Conservation (phyloP, 2,888 invertebrate genomes). For the Phymatocera aterrima region DNA sequence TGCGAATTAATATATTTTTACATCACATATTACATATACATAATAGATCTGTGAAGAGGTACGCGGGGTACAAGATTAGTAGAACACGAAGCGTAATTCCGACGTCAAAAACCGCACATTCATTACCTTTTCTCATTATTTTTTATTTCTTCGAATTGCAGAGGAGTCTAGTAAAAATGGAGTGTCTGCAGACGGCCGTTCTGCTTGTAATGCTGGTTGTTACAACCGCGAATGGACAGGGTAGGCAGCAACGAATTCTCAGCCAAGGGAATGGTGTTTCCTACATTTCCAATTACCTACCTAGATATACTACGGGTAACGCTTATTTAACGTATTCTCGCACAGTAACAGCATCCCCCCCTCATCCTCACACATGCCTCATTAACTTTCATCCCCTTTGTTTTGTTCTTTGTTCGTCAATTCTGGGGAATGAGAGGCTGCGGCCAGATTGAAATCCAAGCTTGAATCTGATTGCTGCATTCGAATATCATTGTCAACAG, state of each 20-base stretch:
- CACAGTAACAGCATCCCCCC: not conserved
- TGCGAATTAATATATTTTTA: not conserved
- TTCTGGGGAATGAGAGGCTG: not conserved
- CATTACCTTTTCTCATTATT: not conserved
- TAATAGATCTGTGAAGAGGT: not conserved
- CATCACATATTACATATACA: not conserved
- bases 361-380: not conserved
- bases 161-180: constrained; percentile 53
- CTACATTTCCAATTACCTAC: constrained; percentile 41
- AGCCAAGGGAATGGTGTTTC: constrained; percentile 47
- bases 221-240: constrained; percentile 48
- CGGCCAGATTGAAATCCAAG: not conserved
- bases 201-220: constrained; percentile 56
- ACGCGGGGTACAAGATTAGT: not conserved
- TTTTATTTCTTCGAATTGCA: not conserved
- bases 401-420: too few species aligned
- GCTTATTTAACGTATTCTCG: not conserved
- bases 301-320: constrained; percentile 40
- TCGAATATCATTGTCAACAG: not conserved
- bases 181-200: constrained; percentile 57
- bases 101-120: not conserved
- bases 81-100: not conserved
- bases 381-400: not conserved
- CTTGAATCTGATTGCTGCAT: not conserved
- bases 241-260: constrained; percentile 51